Evolutionary conservation across 2,797 vertebrate genomes (phyloP).

Genomic region (Acomys russatus): DNA sequence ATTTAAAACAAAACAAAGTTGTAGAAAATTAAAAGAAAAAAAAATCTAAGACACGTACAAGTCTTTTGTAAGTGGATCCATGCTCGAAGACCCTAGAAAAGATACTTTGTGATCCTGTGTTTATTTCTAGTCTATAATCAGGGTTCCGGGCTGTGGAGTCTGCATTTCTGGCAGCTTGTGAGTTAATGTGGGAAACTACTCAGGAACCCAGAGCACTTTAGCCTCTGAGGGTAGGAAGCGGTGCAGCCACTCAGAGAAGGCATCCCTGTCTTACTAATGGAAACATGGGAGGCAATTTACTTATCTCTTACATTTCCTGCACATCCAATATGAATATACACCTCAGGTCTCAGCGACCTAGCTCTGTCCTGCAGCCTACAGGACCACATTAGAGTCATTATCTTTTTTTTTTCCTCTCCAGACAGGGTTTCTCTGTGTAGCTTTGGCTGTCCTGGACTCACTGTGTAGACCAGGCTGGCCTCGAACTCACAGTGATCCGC

Average conservation of each 20-base stretch:
- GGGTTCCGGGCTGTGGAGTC: background rate
- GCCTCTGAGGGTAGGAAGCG: background rate
- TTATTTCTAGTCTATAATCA: background rate
- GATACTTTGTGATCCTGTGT: background rate
- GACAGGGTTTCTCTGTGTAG: too few species aligned
- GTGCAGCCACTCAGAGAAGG: background rate
- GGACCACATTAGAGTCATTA: too few species aligned
- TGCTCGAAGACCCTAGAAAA: background rate
- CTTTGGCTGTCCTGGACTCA: too few species aligned
- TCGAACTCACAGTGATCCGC: too few species aligned
- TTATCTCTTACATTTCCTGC: background rate
- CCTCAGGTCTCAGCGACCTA: background rate
- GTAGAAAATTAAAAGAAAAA: background rate
- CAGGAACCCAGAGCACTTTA: background rate
- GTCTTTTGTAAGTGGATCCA: background rate
- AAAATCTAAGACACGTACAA: background rate
- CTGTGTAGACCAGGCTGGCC: too few species aligned
- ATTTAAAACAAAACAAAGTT: background rate
- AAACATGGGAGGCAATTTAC: background rate
- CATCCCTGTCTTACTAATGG: background rate
- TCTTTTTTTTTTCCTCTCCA: background rate
- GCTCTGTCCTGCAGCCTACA: background rate
- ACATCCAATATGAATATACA: background rate
- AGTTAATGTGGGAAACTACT: background rate
- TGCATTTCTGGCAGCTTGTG: background rate